phyloP scores from a whole-genome alignment of 2,797 vertebrate species.

The Threskiornis aethiopicus region DNA sequence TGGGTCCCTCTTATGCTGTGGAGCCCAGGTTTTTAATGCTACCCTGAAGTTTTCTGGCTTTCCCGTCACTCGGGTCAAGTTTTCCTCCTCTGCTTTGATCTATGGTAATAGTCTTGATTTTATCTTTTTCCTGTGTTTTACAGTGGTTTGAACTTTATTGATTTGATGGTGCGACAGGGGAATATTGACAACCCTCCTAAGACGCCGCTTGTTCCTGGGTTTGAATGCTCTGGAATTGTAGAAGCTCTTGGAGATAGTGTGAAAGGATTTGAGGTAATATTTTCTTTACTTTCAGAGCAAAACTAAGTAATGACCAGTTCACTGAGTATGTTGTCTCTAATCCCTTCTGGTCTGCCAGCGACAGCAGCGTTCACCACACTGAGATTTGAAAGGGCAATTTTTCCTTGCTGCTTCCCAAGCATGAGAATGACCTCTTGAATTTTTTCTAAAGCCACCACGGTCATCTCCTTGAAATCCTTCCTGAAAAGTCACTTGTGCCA shows the following conservation, averaged over 20 bases:
- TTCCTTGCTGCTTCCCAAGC: not conserved
- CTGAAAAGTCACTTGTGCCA: not conserved
- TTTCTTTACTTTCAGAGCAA: not conserved
- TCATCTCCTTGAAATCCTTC: not conserved
- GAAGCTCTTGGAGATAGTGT: constrained; percentile 91
- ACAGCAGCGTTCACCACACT: not conserved
- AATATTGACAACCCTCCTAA: constrained; percentile 97
- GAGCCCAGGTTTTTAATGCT: not conserved
- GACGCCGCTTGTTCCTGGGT: constrained; percentile 93
- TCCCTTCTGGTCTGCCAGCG: not conserved
- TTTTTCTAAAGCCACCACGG: not conserved
- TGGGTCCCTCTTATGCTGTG: not conserved
- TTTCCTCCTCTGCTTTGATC: not conserved
- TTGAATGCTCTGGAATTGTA: constrained; percentile 96
- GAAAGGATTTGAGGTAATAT: constrained; percentile 91
- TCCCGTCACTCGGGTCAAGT: not conserved
- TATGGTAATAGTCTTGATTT: not conserved
- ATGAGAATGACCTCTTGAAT: not conserved
- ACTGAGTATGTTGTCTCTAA: not conserved
- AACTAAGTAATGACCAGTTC: not conserved
- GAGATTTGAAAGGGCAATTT: not conserved
- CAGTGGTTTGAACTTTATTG: constrained; percentile 97
- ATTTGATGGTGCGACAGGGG: constrained; percentile 98
- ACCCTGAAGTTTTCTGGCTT: not conserved
- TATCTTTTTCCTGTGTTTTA: constrained; percentile 9